Base-by-base conservation (phyloP, 1,140 invertebrate genomes). In the Neodiprion fabricii region DNA sequence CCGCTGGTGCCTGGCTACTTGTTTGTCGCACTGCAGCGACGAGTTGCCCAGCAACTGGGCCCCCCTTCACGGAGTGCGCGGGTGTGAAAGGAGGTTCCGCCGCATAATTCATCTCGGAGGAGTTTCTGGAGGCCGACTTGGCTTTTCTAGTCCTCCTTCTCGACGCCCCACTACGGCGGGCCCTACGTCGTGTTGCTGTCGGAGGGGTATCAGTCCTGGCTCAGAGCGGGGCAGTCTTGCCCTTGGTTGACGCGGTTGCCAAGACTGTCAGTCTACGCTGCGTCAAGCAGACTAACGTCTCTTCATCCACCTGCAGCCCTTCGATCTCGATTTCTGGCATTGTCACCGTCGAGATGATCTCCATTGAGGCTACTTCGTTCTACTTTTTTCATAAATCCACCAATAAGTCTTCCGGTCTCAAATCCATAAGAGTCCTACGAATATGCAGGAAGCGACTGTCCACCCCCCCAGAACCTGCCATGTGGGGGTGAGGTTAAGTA, bases 391-490 rank as follows among this genome's bases (percentile, higher is more conserved):
- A 17, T 17, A 17, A 17, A 17, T 17, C 17, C 17, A 17, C 17
- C 17, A 17, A 17, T 17, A 17, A 0, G 17, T 17, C 17, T 17
- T 17, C 17, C 12, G 17, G 53, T 17, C 14, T 67, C 28, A 40
- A 67, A 67, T 48, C 61, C 14, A 17, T 17, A 17, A 17, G 0
- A 67, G 17, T 75, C 70, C 74, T 70, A 72, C 74, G 74, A 75
- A 70, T 75, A 75, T 2, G 12, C 65, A 72, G 74, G 74, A 75
- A 75, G 4, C 7, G 67, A 17, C 17, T 17, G 17, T 17, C 17
- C 17, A 17, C 17, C 17, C 17, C 17, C 17, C 0, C 17, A 17
- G 74, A 74, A 53, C 73, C 73, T 70, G 73, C 17, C 1, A 48
- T 66, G 23, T 1, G 49, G 49, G 11, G 65, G 70, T 72, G 72